Conservation (phyloP, 2,888 invertebrate species). For the Sesia bembeciformis region DNA sequence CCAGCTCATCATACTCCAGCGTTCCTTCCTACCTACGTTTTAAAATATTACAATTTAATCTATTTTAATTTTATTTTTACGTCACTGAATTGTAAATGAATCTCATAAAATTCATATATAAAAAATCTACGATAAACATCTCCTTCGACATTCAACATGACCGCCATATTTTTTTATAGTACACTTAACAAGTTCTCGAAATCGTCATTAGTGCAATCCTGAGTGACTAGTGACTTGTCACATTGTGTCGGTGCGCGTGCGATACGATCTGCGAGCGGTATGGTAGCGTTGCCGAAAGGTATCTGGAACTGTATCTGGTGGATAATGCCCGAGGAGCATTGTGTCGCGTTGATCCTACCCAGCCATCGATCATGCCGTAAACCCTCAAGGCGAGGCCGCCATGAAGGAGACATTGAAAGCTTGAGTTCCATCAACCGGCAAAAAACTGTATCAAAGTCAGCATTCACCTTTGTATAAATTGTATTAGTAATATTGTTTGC, state of each 20-base stretch:
- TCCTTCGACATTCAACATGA: neutral
- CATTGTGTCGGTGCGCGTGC: conserved; percentile 15
- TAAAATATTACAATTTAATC: too few species aligned
- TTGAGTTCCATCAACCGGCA: too few species aligned
- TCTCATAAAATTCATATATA: too few species aligned
- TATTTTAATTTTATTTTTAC: too few species aligned
- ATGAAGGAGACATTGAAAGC: conserved; percentile 2
- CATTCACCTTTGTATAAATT: too few species aligned
- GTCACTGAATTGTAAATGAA: too few species aligned
- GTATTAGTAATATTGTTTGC: too few species aligned
- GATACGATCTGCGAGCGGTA: conserved; percentile 43
- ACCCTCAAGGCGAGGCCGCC: conserved; percentile 47
- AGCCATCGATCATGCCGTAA: conserved; percentile 47
- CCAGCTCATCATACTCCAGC: too few species aligned
- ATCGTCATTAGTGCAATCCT: conserved; percentile 31
- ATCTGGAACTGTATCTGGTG: conserved; percentile 33
- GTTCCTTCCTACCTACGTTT: too few species aligned
- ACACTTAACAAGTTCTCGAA: conserved; percentile 8
- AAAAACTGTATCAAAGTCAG: too few species aligned
- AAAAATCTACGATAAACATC: too few species aligned
- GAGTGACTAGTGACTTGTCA: conserved; percentile 37
- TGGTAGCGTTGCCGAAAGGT: conserved; percentile 58
- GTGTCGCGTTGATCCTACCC: conserved; percentile 23
- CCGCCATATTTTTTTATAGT: neutral
- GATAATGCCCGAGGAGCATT: conserved; percentile 17